Percentiles rank a stretch among this genome's conserved stretches.
phyloP scores from a whole-genome alignment of 2,888 invertebrate genomes.

The Anarsia innoxiella region DNA sequence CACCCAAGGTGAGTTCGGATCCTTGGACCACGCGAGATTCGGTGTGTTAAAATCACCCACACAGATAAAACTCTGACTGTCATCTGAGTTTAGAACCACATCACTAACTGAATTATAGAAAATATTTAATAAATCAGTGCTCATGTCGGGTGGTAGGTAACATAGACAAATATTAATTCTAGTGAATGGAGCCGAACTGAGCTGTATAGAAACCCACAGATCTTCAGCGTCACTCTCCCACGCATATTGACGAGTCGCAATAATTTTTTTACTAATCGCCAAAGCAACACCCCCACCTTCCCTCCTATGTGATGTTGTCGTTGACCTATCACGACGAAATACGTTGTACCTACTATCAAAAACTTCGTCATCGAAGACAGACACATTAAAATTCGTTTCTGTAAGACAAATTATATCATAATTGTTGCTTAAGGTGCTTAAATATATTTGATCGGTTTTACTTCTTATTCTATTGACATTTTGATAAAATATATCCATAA shows the following conservation, averaged over 20 bases:
- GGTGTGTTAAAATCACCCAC: no score
- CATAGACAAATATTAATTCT: no score
- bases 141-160: no score
- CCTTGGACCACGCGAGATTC: no score
- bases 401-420: conserved; percentile 1
- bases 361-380: background rate
- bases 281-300: conserved; percentile 2
- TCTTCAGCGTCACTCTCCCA: background rate
- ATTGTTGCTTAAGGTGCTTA: background rate
- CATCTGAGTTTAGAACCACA: no score
- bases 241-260: background rate
- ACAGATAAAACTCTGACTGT: no score
- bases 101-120: no score
- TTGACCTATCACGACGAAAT: background rate
- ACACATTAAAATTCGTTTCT: background rate
- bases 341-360: background rate
- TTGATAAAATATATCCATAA: conserved; percentile 4
- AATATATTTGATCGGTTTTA: conserved; percentile 1
- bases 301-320: background rate
- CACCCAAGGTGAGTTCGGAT: no score
- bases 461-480: conserved; percentile 1
- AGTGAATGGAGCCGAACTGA: no score
- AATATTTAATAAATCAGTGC: no score
- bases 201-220: background rate
- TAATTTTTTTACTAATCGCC: background rate